Evolutionary conservation across 2,888 invertebrate genomes (phyloP).

Genomic region (Carterocephalus palaemon): DNA sequence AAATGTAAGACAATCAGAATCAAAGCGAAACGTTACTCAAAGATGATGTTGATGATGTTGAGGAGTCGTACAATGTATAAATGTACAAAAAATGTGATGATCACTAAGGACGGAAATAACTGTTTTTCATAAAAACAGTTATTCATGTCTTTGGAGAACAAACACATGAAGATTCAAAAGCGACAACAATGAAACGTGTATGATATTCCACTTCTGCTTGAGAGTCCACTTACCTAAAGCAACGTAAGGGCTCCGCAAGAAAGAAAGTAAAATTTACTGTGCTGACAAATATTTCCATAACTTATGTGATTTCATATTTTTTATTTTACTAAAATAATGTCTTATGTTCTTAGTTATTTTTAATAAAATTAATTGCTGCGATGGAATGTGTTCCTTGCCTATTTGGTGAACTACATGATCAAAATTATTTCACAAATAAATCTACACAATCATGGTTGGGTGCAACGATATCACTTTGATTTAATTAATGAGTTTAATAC

Average conservation of each 20-base stretch:
- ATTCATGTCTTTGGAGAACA: no score
- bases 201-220: conserved; percentile 55
- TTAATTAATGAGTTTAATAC: conserved; percentile 6
- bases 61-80: conserved; percentile 42
- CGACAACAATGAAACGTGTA: conserved; percentile 55
- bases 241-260: conserved; percentile 79
- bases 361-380: conserved; percentile 28
- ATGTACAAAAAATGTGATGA: conserved; percentile 48
- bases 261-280: conserved; percentile 78
- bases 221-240: conserved; percentile 76
- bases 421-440: conserved; percentile 25
- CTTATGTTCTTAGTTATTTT: conserved; percentile 29
- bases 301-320: conserved; percentile 48
- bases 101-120: conserved; percentile 53
- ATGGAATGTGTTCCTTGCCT: conserved; percentile 29
- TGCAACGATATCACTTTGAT: background rate
- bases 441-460: conserved; percentile 10
- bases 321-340: conserved; percentile 54
- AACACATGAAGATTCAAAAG: conserved; percentile 55
- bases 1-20: conserved; percentile 62
- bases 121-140: no score
- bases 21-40: conserved; percentile 79
- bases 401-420: conserved; percentile 27
- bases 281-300: conserved; percentile 64
- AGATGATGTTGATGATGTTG: conserved; percentile 50